These are phyloP conservation scores for Dermatemys mawii DNA, from an alignment of 2,113 vertebrate species.

Conservation along the genomic window DNA sequence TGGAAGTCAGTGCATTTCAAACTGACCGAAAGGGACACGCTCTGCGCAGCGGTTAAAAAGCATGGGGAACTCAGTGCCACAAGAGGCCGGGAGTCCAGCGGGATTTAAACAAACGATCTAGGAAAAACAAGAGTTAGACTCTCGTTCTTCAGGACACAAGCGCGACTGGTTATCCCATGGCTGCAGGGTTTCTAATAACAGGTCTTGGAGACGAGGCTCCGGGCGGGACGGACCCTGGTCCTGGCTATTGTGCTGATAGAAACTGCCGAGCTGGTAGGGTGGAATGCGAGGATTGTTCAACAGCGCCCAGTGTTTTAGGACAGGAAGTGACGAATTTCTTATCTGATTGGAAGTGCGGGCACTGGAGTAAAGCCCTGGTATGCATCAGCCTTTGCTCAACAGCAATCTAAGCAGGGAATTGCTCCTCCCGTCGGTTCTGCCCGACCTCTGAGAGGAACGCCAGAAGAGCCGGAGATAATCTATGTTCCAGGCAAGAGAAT, in stretches of 20 bases:
- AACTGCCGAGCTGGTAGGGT: no score
- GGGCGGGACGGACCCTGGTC: neutral
- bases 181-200: no score
- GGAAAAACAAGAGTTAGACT: neutral
- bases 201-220: no score
- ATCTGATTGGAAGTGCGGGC: neutral
- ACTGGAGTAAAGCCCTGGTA: neutral
- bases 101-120: neutral
- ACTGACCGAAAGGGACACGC: neutral
- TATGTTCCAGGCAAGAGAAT: neutral
- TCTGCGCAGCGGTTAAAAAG: neutral
- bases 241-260: neutral
- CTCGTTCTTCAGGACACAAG: no score
- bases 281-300: no score
- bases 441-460: neutral
- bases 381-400: neutral
- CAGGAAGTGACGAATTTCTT: neutral
- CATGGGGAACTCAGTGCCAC: neutral
- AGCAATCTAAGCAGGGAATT: neutral
- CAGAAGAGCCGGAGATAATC: neutral
- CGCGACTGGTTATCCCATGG: no score
- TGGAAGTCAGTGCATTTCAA: neutral
- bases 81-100: neutral
- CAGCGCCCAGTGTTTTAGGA: neutral
- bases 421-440: neutral